These are phyloP conservation scores for Hirudinaria manillensis DNA, from an alignment of 2,888 invertebrate genomes.

Conservation along the genomic window DNA sequence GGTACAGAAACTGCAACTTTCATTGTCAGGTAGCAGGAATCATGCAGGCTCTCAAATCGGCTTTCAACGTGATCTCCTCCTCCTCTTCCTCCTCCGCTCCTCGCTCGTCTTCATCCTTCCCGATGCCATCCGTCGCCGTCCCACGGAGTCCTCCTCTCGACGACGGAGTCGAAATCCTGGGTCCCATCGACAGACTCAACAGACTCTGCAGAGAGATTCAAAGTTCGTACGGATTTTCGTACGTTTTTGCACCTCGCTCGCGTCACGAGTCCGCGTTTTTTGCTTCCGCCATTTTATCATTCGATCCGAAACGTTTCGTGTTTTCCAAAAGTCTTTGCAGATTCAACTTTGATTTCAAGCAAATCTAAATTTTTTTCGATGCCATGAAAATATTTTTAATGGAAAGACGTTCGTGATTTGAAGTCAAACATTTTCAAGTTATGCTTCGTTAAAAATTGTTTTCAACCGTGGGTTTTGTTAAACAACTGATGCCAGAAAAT, in stretches of 20 bases:
- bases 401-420: too few species aligned
- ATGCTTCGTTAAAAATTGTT: too few species aligned
- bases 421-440: too few species aligned
- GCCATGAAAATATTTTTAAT: too few species aligned
- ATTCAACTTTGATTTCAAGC: too few species aligned
- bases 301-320: background rate
- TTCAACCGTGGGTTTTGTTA: too few species aligned
- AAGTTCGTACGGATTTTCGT: slow-evolving; percentile 8
- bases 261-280: background rate
- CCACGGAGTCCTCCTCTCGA: too few species aligned
- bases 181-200: slow-evolving; percentile 17
- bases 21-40: background rate
- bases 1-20: too few species aligned
- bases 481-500: too few species aligned
- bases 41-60: slow-evolving; percentile 1
- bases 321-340: too few species aligned
- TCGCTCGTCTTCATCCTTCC: background rate
- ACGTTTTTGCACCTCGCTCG: background rate
- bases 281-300: background rate
- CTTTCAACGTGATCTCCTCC: background rate
- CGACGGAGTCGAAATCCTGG: background rate
- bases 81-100: background rate
- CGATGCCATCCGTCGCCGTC: background rate
- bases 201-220: slow-evolving; percentile 24
- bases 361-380: too few species aligned